phyloP scores from a whole-genome alignment of 1,140 invertebrate species.

The Elymnias hypermnestra region DNA sequence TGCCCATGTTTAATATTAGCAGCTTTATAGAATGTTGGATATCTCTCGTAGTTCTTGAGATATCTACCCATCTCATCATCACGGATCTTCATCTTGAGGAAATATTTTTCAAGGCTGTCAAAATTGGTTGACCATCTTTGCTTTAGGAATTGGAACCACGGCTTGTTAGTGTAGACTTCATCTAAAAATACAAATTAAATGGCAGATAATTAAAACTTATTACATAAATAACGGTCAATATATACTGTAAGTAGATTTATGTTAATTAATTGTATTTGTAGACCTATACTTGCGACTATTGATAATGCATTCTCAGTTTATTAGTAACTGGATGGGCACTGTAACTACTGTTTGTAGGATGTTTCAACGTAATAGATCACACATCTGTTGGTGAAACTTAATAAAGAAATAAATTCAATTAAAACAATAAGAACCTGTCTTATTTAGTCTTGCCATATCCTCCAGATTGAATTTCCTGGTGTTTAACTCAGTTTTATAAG shows the following conservation, averaged over 20 bases:
- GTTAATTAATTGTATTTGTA: too few relatives aligned
- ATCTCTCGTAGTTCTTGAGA: constrained; percentile 91
- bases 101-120: constrained; percentile 93
- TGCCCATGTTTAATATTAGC: constrained; percentile 92
- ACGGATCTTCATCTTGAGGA: constrained; percentile 94
- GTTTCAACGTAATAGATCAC: too few relatives aligned
- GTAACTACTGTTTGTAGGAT: too few relatives aligned
- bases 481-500: constrained; percentile 91
- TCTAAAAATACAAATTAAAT: constrained; percentile 62
- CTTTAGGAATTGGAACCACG: constrained; percentile 92
- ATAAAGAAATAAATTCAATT: too few relatives aligned
- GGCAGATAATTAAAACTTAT: not conserved
- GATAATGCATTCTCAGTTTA: too few relatives aligned
- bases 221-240: not conserved
- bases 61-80: constrained; percentile 91
- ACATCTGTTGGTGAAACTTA: too few relatives aligned
- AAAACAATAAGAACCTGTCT: constrained; percentile 77
- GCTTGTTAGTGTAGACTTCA: constrained; percentile 89
- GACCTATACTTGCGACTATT: too few relatives aligned
- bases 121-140: constrained; percentile 96
- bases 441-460: constrained; percentile 89
- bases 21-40: constrained; percentile 90
- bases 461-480: constrained; percentile 91
- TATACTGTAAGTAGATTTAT: not conserved
- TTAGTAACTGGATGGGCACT: too few relatives aligned